A percentile compares a stretch with the other conserved stretches of the same genome.
These are phyloP conservation scores for Spea multiplicata DNA, from an alignment of 2,113 vertebrate species.

Conservation along the genomic window DNA sequence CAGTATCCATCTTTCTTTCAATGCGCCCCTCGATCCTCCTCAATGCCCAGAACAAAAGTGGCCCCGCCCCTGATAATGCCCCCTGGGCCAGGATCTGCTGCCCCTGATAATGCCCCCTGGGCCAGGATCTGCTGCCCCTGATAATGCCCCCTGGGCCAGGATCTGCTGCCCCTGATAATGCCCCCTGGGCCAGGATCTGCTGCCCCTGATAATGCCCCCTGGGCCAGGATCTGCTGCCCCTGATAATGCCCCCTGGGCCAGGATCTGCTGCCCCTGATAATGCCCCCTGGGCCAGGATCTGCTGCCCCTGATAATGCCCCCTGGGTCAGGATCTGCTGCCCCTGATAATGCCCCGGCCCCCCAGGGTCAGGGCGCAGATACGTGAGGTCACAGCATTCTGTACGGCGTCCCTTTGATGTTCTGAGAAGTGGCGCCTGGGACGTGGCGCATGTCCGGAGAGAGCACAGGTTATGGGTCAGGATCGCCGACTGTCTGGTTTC, in stretches of 20 bases:
- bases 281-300: neutral
- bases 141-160: neutral
- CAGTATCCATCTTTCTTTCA: too few species aligned
- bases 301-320: neutral
- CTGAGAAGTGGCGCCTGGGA: too few species aligned
- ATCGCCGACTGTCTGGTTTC: neutral
- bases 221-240: neutral
- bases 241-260: neutral
- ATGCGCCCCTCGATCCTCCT: too few species aligned
- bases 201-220: neutral
- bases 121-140: neutral
- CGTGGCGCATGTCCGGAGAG: too few species aligned
- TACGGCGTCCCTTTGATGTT: too few species aligned
- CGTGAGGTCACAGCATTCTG: too few species aligned
- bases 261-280: neutral
- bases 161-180: neutral
- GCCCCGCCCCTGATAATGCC: neutral
- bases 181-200: neutral
- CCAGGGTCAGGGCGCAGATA: neutral
- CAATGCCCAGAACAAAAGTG: too few species aligned
- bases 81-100: too few species aligned
- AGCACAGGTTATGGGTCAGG: too few species aligned
- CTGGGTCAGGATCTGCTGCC: too few species aligned
- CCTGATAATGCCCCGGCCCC: neutral
- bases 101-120: neutral